phyloP scores from a whole-genome alignment of 2,113 vertebrate species.

The Corynorhinus townsendii region DNA sequence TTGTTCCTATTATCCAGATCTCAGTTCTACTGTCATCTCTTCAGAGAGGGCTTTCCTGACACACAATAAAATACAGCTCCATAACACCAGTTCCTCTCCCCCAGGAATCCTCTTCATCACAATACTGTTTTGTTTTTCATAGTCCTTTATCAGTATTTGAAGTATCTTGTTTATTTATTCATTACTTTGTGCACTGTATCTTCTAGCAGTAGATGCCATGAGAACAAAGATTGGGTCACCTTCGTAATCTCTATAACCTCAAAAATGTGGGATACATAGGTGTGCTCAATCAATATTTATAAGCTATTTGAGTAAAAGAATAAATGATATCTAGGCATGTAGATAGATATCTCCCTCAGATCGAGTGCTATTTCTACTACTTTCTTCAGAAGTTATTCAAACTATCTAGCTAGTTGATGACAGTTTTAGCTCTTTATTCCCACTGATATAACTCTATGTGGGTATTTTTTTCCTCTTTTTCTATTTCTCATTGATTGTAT shows the following conservation, averaged over 20 bases:
- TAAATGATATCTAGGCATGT: neutral
- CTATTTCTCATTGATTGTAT: neutral
- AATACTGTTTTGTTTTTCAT: neutral
- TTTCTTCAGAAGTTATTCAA: neutral
- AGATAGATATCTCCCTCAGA: neutral
- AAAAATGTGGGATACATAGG: neutral
- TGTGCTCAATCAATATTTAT: neutral
- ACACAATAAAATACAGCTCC: neutral
- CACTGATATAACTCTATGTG: neutral
- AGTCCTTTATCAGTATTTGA: neutral
- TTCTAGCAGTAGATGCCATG: neutral
- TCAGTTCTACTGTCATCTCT: neutral
- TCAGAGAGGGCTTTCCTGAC: neutral
- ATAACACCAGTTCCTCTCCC: fast-evolving
- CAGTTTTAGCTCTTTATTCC: neutral
- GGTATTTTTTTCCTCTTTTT: neutral
- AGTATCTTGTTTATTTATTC: neutral
- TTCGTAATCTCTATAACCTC: neutral
- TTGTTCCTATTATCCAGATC: neutral
- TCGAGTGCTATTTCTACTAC: neutral
- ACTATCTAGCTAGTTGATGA: neutral
- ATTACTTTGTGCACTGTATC: neutral
- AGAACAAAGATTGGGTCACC: neutral
- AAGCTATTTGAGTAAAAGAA: neutral
- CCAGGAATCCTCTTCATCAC: neutral